A percentile compares a stretch with the other conserved stretches of the same genome.
phyloP scores from a whole-genome alignment of 2,113 vertebrate genomes.

The Nothoprocta pentlandii region DNA sequence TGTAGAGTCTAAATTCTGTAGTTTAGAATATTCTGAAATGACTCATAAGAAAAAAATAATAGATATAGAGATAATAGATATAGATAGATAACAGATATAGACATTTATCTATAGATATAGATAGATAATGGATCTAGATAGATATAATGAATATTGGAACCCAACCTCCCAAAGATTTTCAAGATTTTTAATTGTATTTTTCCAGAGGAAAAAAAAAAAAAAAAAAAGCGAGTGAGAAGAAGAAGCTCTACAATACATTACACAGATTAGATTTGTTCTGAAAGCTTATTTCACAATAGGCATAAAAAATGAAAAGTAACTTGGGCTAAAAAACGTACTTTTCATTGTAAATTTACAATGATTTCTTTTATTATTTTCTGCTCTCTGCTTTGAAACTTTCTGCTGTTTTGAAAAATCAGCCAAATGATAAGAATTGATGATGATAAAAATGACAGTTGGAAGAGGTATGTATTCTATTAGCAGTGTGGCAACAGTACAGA shows the following conservation, averaged over 20 bases:
- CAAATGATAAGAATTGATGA: background rate
- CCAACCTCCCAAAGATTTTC: background rate
- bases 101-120: no score
- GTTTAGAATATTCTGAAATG: background rate
- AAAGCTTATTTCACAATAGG: background rate
- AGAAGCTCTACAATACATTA: background rate
- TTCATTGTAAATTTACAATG: background rate
- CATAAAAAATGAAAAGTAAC: background rate
- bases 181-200: background rate
- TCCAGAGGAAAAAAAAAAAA: background rate
- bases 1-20: no score
- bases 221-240: background rate
- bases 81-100: background rate
- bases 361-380: background rate
- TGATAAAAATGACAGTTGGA: background rate
- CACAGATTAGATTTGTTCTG: background rate
- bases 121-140: background rate
- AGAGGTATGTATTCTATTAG: rapidly evolving
- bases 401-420: background rate
- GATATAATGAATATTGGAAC: background rate
- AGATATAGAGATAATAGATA: background rate
- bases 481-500: background rate
- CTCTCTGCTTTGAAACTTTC: background rate
- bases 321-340: background rate
- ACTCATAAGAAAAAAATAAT: background rate